phyloP scores from a whole-genome alignment of 2,113 vertebrate species.

The Phrynosoma platyrhinos region DNA sequence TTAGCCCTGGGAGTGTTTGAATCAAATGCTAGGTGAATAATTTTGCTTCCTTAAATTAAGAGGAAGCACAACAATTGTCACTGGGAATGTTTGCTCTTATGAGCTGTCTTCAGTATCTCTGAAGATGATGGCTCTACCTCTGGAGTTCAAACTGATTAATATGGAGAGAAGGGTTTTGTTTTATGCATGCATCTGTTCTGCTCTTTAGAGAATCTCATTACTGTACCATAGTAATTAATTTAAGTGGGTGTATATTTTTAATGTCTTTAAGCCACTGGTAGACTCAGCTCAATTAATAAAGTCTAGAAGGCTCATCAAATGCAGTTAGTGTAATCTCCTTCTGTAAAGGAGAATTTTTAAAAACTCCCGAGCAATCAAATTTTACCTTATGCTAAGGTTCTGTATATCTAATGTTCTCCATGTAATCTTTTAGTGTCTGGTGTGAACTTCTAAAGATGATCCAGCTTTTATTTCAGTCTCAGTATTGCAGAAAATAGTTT shows the following conservation, averaged over 20 bases:
- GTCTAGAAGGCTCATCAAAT: neutral
- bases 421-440: neutral
- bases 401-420: neutral
- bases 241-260: conserved; percentile 29
- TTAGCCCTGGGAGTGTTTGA: neutral
- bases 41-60: neutral
- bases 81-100: neutral
- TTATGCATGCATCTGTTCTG: conserved; percentile 1
- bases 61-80: neutral
- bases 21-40: neutral
- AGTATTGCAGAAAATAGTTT: neutral
- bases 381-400: neutral
- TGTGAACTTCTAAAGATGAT: neutral
- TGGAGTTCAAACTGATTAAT: conserved; percentile 18
- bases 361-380: neutral
- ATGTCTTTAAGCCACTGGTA: neutral
- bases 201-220: neutral
- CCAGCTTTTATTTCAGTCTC: neutral
- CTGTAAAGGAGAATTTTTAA: neutral
- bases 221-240: conserved; percentile 1
- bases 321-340: neutral
- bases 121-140: neutral
- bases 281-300: conserved; percentile 4
- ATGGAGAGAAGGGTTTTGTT: neutral
- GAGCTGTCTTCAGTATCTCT: neutral